Base-by-base conservation (phyloP, 1,140 invertebrate species). In the Acromyrmex echinatior region DNA sequence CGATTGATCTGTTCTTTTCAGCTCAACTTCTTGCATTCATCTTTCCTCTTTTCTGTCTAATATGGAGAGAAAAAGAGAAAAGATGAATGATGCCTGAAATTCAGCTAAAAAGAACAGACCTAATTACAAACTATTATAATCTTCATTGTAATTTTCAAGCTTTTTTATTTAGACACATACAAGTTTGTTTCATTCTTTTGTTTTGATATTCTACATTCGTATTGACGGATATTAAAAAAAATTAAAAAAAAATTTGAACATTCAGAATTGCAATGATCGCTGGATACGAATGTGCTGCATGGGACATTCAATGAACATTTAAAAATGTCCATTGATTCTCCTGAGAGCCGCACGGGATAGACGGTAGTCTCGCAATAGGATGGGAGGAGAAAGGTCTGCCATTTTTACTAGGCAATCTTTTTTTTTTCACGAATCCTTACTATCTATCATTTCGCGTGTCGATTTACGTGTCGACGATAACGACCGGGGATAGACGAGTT, bases 371-470 rank as follows among this genome's bases (percentile, higher is more conserved):
- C 51, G 70, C 73, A 25, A 60, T 5, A 18, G 80, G 70, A 76
- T 25, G 21, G 80, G 68, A 62, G n/a, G 58, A 49, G 39, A 84
- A 49, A 70, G 56, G n/a, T 49, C 39, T 62, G 80, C 58, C 70
- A 21, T 84, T 84, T 25, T 84, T 76, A 12, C 28, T 7, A 49
- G 56, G 80, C 53, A 21, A 51, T 74, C n/a, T 81, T 74, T 84
- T 66, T 74, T 84, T 84, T 84, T 84, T 39, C 80, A 84, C 73
- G 80, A 84, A 16, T 84, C n/a, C 80, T 76, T 76, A 84, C n/a
- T 62, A 65, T 35, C 70, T 76, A 84, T 56, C 78, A 21, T 58
- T 39, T 18, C 66, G 56, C 80, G 56, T 62, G 45, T 84, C 65
- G 78, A 81, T 71, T 39, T 70, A 28, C 7, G 53, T 18, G 49